Base-by-base conservation (phyloP, 2,888 invertebrate genomes). In the Clivina fossor region DNA sequence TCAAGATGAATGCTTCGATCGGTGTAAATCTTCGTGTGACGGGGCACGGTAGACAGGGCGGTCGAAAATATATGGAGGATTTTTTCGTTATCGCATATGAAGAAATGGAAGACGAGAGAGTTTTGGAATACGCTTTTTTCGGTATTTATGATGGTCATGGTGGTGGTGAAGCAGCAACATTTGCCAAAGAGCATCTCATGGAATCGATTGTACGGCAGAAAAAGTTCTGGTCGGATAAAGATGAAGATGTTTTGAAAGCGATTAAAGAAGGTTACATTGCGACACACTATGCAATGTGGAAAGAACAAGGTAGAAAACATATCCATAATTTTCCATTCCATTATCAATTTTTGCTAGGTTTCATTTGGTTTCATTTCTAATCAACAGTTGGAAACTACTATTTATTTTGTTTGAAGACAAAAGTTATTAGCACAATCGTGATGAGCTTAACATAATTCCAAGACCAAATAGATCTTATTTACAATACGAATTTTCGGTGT, bases 41-140 rank as follows among this genome's bases (percentile, higher is more conserved):
- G 65, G 94, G 93, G 66, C 93, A 95, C 75, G 92, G 92, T 72
- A 90, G 91, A 76, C 95, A 97, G 82, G 98, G 98, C 71, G 95
- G 95, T 68, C 84, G 98, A 71, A 93, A 94, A 77, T 97, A 98
- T 74, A 98, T 98, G 98, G 98, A 98, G 81, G 98, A 98, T 78
- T 92, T 92, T 78, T 93, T 96, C 79, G 89, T 92, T 65, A 92
- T 97, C 64, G 94, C 95, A 66, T 96, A 95, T 79, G 93, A 95
- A 76, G 89, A 92, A 76, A 90, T 90, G 19, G 87, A 90, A 69
- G 91, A 92, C 74, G 90, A 92, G 74, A 86, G 88, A 68, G 93
- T 93, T 71, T 80, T 96, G 71, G 92, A 94, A 71, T 97, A 94
- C 74, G 94, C 94, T 58, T 98, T 93, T 78, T 93, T 97, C 73